Base-by-base conservation (phyloP, 2,113 vertebrate species). In the Porphyrio hochstetteri region DNA sequence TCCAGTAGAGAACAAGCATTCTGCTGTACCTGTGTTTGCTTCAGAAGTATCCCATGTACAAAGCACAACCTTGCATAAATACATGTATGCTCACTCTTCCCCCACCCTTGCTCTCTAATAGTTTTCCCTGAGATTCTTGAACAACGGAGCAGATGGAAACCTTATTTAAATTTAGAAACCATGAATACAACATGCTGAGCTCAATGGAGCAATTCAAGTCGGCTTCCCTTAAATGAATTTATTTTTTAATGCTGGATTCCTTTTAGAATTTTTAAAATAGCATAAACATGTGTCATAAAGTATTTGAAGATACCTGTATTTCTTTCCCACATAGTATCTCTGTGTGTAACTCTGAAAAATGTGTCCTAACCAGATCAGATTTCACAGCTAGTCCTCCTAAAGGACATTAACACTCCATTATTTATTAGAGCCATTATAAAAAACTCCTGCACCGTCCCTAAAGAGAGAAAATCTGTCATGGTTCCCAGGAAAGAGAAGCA, bases 401-500 rank as follows among this genome's bases (percentile, higher is more conserved):
- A 97, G 89, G 85, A 95, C 92, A 77, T 95, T 87, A 96, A 83
- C 92, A 84, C 67, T 96, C 96, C 93, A 96, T 97, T 98, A 98
- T 98, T 97, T 98, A 97, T 98, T 96, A 96, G 86, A 52, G 57
- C 82, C 80, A 83, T 97, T 95, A 97, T 96, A 95, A 97, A 97
- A 92, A 97, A 97, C 91, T 96, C 90, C 92, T 86, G 78, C 81
- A 93, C 86, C 4, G 11, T 96, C 96, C 95, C 91, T 88, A 94
- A 97, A 96, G 86, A 91, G 80, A 50, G 67, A 93, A 93, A 96
- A 97, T 97, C 85, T 96, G 97, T 93, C 97, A 97, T 96, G 97
- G 96, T 98, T 98, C 97, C 96, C 96, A 96, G 96, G 95, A 97
- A 95, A 91, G 89, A 97, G 94, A 97, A 96, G 95, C 93, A 95